Evolutionary conservation across 1,140 invertebrate genomes (phyloP).

Genomic region (Drosophila cardini): DNA sequence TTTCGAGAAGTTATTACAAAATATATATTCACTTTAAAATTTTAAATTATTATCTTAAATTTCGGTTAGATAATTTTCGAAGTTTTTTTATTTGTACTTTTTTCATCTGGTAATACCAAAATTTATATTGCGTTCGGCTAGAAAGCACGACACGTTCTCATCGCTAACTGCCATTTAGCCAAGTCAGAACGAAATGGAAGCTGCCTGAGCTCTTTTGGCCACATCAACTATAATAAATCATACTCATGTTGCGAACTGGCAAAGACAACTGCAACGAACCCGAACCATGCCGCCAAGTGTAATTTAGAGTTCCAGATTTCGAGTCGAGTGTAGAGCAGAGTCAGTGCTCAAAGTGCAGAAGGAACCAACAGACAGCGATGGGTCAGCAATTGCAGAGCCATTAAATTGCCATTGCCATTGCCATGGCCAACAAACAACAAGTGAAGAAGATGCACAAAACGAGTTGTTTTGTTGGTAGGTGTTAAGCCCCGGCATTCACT

Average conservation of each 20-base stretch:
- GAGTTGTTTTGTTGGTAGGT: slow-evolving; percentile 49
- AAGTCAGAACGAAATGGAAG: slow-evolving; percentile 39
- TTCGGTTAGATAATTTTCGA: too few species aligned
- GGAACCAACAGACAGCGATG: slow-evolving; percentile 50
- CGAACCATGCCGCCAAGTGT: slow-evolving; percentile 13
- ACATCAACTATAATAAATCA: slow-evolving; percentile 75
- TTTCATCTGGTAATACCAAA: too few species aligned
- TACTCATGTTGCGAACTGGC: slow-evolving; percentile 69
- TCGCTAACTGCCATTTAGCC: slow-evolving; percentile 30
- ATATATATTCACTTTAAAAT: too few species aligned
- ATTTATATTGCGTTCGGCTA: too few species aligned
- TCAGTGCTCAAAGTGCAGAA: slow-evolving; percentile 18
- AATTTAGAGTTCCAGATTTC: slow-evolving; percentile 35
- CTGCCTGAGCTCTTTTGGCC: slow-evolving; percentile 44
- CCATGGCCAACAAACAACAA: slow-evolving; percentile 55
- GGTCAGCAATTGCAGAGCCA: slow-evolving; percentile 76
- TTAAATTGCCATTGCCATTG: slow-evolving; percentile 73
- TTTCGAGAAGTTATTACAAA: slow-evolving; percentile 20
- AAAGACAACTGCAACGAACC: slow-evolving; percentile 59
- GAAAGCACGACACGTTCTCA: slow-evolving; percentile 13
- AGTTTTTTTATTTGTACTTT: too few species aligned
- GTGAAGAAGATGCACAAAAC: slow-evolving; percentile 20
- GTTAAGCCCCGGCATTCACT: slow-evolving; percentile 56
- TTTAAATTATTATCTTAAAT: too few species aligned
- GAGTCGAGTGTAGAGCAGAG: slow-evolving; percentile 1